These are phyloP conservation scores for Agrotis segetum DNA, from an alignment of 2,888 invertebrate genomes.

Conservation along the genomic window DNA sequence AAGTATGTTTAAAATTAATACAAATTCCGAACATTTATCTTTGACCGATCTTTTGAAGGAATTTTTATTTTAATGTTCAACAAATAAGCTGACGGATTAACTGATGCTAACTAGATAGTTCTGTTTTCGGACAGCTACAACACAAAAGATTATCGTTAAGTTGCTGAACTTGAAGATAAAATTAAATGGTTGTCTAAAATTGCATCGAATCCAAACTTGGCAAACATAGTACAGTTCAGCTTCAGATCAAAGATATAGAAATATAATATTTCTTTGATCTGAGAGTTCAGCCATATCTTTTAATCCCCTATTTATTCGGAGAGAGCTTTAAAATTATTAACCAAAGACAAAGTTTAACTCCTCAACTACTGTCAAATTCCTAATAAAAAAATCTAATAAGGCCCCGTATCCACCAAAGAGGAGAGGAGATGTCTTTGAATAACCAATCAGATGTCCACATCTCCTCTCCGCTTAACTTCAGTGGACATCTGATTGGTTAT, in stretches of 20 bases:
- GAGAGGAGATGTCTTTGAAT: no score
- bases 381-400: not conserved
- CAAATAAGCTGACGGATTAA: not conserved
- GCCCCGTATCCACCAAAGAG: no score
- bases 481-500: no score
- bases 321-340: not conserved
- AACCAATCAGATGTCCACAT: no score
- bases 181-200: not conserved
- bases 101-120: not conserved
- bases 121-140: not conserved
- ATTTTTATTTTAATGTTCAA: no score
- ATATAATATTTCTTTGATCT: no score
- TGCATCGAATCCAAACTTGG: no score
- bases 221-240: no score
- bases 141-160: not conserved
- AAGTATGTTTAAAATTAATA: not conserved
- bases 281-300: no score
- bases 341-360: not conserved
- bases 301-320: no score
- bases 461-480: no score
- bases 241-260: no score
- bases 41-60: not conserved
- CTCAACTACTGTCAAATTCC: not conserved
- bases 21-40: not conserved
- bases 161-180: not conserved